Conservation (phyloP, 2,113 vertebrate genomes). For the Prionailurus viverrinus region DNA sequence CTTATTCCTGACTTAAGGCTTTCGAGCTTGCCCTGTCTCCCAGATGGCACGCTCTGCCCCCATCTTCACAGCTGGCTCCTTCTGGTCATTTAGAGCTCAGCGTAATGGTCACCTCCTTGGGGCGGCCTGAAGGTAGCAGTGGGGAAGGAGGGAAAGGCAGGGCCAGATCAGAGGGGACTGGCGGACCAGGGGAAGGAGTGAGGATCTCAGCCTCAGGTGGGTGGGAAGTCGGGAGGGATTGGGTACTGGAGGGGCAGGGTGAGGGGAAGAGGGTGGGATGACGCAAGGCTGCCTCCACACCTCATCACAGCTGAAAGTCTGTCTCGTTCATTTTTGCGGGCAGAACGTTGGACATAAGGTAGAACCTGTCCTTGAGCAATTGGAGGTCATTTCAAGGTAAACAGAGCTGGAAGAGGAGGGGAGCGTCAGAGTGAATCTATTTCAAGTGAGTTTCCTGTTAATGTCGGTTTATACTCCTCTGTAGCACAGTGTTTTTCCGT, state of each 20-base stretch:
- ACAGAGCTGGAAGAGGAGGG: neutral
- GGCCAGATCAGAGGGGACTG: neutral
- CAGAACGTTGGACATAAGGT: neutral
- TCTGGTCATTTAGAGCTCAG: neutral
- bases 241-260: neutral
- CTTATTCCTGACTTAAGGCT: neutral
- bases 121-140: neutral
- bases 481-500: neutral
- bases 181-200: neutral
- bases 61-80: neutral
- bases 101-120: neutral
- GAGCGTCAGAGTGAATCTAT: neutral
- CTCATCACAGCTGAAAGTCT: neutral
- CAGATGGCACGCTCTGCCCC: neutral
- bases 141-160: neutral
- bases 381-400: neutral
- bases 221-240: neutral
- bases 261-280: neutral
- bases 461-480: neutral
- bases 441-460: neutral
- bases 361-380: neutral
- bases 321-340: no score
- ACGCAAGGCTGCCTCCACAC: fast-evolving
- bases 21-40: neutral
- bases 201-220: neutral